These are phyloP conservation scores for Circaetus gallicus DNA, from an alignment of 2,113 vertebrate genomes.

Conservation along the genomic window DNA sequence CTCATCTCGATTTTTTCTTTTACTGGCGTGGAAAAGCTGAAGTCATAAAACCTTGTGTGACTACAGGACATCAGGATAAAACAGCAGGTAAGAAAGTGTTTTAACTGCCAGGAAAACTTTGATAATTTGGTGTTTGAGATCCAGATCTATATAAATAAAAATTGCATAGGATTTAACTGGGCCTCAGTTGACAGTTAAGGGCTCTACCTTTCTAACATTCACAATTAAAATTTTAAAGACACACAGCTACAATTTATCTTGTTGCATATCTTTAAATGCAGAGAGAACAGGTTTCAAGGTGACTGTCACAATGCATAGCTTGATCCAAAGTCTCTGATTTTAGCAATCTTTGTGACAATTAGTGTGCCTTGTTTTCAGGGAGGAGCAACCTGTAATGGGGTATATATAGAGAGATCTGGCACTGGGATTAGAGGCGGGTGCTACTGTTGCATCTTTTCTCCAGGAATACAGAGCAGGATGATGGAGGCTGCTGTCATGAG, in stretches of 20 bases:
- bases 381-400: neutral
- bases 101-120: neutral
- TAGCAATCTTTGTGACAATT: neutral
- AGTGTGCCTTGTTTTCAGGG: neutral
- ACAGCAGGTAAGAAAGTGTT: neutral
- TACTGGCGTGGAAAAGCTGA: neutral
- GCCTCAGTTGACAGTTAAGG: neutral
- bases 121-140: neutral
- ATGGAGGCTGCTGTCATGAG: neutral
- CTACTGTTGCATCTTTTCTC: neutral
- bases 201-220: too few relatives aligned
- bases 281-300: neutral
- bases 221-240: neutral
- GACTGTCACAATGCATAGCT: too few relatives aligned
- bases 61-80: neutral
- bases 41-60: neutral
- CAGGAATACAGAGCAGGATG: neutral
- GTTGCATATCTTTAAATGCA: neutral
- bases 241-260: neutral
- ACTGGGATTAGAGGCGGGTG: neutral
- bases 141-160: neutral
- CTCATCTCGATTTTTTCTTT: neutral
- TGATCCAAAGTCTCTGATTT: neutral
- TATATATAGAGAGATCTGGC: fast-evolving
- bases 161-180: neutral